Base-by-base conservation (phyloP, 1,140 invertebrate genomes). In the Calephelis virginiensis region DNA sequence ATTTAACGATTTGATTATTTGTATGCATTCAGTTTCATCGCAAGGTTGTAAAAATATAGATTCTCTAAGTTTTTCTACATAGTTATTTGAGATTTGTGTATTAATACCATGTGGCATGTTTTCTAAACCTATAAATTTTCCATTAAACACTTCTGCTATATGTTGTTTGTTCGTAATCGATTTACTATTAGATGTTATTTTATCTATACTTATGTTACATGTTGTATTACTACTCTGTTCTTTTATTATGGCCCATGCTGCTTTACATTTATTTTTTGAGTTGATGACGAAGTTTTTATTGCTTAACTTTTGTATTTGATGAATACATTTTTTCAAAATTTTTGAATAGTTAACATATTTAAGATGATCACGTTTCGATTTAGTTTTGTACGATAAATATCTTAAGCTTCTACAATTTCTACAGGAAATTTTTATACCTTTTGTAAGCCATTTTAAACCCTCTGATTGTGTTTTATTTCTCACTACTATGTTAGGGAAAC, bases 271-370 rank as follows among this genome's bases (percentile, higher is more conserved):
- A 67, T 71, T 71, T n/a, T 64, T 62, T 9, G 62, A 64, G 37
- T 59, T 67, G 3, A 13, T 8, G n/a, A 71, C 49, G 56, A 64
- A 60, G 43, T 61, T 71, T 40, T 12, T 67, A 17, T 67, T 53
- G 12, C 9, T 14, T 11, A 64, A 62, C 45, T 67, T 65, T 63
- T 71, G 67, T 45, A 69, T 65, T 13, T 59, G 28, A 10, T 38
- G 13, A 14, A 76, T 67, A 62, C 74, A 73, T 61, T 71, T 71
- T 70, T 68, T 76, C 45, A 73, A 64, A 40, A 73, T 60, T 28
- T 62, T 67, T 37, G 53, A 38, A 37, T 73, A 76, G 6, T 66
- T 63, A 6, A 17, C 10, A 48, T 73, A 76, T 9, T 64, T 66
- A 10, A 50, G 10, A 66, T 66, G 67, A 49, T 61, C 37, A 13